Conservation (phyloP, 2,113 vertebrate genomes). For the Chaetura pelagica region DNA sequence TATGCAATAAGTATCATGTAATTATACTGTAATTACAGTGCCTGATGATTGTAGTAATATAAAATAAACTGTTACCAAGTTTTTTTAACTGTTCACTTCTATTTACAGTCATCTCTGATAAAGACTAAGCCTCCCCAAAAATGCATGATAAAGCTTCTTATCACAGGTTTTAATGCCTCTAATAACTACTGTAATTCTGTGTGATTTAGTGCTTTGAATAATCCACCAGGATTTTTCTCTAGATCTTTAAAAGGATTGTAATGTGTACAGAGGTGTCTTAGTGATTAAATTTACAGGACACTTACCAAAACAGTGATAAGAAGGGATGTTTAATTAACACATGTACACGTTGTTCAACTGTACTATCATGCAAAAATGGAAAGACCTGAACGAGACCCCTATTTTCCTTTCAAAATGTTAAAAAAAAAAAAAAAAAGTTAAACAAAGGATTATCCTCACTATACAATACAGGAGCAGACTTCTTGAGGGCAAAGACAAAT, state of each 20-base stretch:
- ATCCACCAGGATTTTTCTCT: constrained; percentile 73
- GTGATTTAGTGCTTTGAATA: constrained; percentile 72
- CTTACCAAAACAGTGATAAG: constrained; percentile 67
- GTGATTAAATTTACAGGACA: constrained; percentile 67
- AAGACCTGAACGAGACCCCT: constrained; percentile 23
- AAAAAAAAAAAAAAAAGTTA: constrained; percentile 63
- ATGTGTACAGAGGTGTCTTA: constrained; percentile 67
- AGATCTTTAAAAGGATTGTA: constrained; percentile 74
- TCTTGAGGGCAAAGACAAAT: constrained; percentile 22
- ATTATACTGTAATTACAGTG: constrained; percentile 61
- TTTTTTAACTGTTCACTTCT: constrained; percentile 56
- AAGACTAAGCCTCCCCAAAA: constrained; percentile 61
- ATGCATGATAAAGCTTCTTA: constrained; percentile 69
- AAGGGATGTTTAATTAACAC: constrained; percentile 52
- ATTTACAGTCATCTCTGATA: constrained; percentile 63
- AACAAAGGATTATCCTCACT: constrained; percentile 57
- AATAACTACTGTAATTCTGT: constrained; percentile 70
- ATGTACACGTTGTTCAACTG: constrained; percentile 30
- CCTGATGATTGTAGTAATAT: constrained; percentile 50
- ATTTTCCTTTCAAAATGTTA: constrained; percentile 34
- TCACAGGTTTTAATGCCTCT: constrained; percentile 67
- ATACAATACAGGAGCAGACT: constrained; percentile 6
- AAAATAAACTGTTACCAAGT: constrained; percentile 53
- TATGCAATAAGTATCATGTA: constrained; percentile 27
- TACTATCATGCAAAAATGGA: constrained; percentile 30